Percentiles rank a stretch among this genome's conserved stretches.
Conservation (phyloP, 2,888 invertebrate species). For the Calameuta idolon region DNA sequence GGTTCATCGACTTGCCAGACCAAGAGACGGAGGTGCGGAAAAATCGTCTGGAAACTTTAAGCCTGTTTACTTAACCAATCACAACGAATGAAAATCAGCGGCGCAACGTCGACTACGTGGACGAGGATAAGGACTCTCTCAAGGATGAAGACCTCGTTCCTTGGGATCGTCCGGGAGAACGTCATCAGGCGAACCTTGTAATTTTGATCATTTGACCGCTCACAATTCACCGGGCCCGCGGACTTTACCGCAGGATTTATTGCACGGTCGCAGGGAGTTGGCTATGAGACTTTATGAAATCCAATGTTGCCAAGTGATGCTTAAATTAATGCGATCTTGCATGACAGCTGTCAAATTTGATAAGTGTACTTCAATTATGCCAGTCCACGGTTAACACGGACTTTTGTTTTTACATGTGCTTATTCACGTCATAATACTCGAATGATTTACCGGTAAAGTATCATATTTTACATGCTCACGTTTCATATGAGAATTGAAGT, state of each 20-base stretch:
- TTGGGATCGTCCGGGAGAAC: conserved; percentile 56
- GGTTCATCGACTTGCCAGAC: neutral
- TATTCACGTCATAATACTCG: neutral
- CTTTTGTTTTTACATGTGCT: neutral
- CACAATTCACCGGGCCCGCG: conserved; percentile 51
- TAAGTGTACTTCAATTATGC: neutral
- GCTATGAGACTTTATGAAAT: conserved; percentile 16
- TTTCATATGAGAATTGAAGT: conserved; percentile 45
- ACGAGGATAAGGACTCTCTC: neutral
- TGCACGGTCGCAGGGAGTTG: conserved; percentile 47
- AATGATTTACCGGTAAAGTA: neutral
- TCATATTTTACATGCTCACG: conserved; percentile 53
- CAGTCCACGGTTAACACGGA: neutral
- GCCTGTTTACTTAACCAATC: conserved; percentile 54
- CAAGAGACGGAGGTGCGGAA: conserved; percentile 6
- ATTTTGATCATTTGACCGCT: conserved; percentile 66
- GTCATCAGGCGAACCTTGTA: conserved; percentile 65
- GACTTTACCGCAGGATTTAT: conserved; percentile 60
- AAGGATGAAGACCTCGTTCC: conserved; percentile 36
- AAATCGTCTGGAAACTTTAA: conserved; percentile 32
- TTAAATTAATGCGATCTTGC: neutral
- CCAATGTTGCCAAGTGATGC: neutral
- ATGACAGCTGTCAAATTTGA: neutral
- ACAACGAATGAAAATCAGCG: conserved; percentile 40
- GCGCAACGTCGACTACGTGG: neutral